phyloP scores from a whole-genome alignment of 2,888 invertebrate species.

The Elegia similella region DNA sequence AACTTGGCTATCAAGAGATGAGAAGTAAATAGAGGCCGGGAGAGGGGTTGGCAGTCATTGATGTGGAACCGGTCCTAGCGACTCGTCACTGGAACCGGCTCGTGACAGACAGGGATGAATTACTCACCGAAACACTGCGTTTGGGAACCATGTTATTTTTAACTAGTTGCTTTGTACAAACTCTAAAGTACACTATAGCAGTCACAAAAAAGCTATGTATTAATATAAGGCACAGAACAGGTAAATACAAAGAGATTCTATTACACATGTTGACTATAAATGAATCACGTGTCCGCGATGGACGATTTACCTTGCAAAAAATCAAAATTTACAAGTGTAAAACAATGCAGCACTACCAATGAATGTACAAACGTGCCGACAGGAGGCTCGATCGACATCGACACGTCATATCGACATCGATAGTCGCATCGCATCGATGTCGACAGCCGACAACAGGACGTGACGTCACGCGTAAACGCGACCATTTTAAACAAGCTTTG shows the following conservation, averaged over 20 bases:
- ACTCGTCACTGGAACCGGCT: constrained; percentile 63
- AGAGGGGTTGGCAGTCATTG: constrained; percentile 73
- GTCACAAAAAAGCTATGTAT: neutral
- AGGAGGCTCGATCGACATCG: constrained; percentile 71
- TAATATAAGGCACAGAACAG: neutral
- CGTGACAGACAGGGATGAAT: constrained; percentile 72
- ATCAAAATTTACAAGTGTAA: constrained; percentile 55
- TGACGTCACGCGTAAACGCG: constrained; percentile 74
- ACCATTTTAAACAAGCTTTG: constrained; percentile 78
- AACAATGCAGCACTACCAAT: constrained; percentile 66
- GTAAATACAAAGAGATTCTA: neutral
- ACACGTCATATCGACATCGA: constrained; percentile 59
- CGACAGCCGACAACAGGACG: constrained; percentile 57
- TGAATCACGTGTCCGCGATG: constrained; percentile 12
- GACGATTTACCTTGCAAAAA: constrained; percentile 30
- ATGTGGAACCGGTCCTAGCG: constrained; percentile 71
- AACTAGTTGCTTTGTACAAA: constrained; percentile 27
- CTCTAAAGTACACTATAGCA: too few relatives aligned
- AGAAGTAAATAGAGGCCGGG: constrained; percentile 53
- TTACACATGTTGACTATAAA: constrained; percentile 12
- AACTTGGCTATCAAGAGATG: constrained; percentile 48
- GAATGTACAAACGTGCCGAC: constrained; percentile 73
- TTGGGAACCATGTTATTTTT: constrained; percentile 50
- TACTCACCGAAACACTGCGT: constrained; percentile 54
- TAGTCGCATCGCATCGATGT: constrained; percentile 49